These are phyloP conservation scores for Protodeltote pygarga DNA, from an alignment of 2,888 invertebrate genomes.

Conservation along the genomic window DNA sequence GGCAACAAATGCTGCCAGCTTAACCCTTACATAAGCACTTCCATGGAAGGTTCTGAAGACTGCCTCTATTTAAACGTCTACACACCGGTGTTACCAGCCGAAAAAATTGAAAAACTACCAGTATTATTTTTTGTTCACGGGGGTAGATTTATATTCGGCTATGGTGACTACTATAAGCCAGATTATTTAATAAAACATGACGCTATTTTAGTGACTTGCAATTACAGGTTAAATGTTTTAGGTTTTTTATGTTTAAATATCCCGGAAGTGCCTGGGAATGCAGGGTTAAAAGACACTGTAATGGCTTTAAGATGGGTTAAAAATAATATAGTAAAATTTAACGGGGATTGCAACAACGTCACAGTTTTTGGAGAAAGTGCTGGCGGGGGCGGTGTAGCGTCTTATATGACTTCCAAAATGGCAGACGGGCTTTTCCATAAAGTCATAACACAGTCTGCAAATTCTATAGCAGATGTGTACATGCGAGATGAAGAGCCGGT, in stretches of 20 bases:
- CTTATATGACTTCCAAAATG: constrained; percentile 68
- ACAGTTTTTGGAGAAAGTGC: constrained; percentile 78
- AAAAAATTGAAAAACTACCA: constrained; percentile 71
- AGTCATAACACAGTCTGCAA: constrained; percentile 71
- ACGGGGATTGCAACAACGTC: constrained; percentile 70
- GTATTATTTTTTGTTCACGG: constrained; percentile 87
- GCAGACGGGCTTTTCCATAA: constrained; percentile 66
- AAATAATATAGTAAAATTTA: constrained; percentile 68
- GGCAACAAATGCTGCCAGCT: constrained; percentile 78
- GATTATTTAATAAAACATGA: constrained; percentile 72
- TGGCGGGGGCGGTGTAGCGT: constrained; percentile 61
- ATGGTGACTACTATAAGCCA: constrained; percentile 80
- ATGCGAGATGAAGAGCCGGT: constrained; percentile 67
- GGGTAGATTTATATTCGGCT: constrained; percentile 84
- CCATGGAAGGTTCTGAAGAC: constrained; percentile 87
- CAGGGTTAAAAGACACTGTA: constrained; percentile 71
- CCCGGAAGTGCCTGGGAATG: constrained; percentile 76
- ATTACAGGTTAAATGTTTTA: constrained; percentile 72
- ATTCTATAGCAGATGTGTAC: constrained; percentile 66
- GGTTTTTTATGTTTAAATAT: constrained; percentile 74
- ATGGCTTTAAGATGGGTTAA: constrained; percentile 77
- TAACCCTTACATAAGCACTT: constrained; percentile 69
- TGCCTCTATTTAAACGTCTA: constrained; percentile 90
- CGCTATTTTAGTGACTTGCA: constrained; percentile 74
- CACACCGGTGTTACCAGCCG: constrained; percentile 83